Base-by-base conservation (phyloP, 2,888 invertebrate species). In the Stegana nigrithorax region DNA sequence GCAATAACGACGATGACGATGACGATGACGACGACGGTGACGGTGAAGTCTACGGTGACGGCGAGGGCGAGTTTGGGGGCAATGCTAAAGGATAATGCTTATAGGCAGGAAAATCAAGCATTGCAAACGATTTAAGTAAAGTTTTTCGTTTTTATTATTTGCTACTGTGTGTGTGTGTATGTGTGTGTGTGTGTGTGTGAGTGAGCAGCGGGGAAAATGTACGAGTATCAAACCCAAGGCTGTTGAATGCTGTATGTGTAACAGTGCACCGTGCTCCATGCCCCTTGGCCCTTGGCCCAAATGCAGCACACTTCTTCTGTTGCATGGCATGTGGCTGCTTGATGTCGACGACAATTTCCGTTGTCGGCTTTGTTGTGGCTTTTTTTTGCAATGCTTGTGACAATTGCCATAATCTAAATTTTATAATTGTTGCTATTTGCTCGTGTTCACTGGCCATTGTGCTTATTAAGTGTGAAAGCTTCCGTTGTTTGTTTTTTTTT, bases 401-500 rank as follows among this genome's bases (percentile, higher is more conserved):
- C 45, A 45, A 45, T 45, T 45, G 45, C 21, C 45, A 45, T 45
- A 45, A 45, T 47, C 47, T 47, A 47, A 17, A 47, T 25, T 47
- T 47, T 47, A 4, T 17, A 47, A 47, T 47, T 47, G 36, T 36
- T 36, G 10, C 36, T n/a, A n/a, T n/a, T n/a, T n/a, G n/a, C n/a
- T n/a, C n/a, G n/a, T n/a, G n/a, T n/a, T n/a, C n/a, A n/a, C n/a
- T n/a, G n/a, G n/a, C n/a, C n/a, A n/a, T n/a, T n/a, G n/a, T n/a
- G n/a, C n/a, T n/a, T n/a, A n/a, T n/a, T n/a, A n/a, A n/a, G n/a
- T n/a, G n/a, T n/a, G n/a, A 39, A 29, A 29, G 10, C 10, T 39
- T n/a, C 14, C 10, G 36, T 39, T 39, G 2, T 10, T 39, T 39
- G 6, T 39, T 14, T 36, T 6, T 36, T 36, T 36, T 10, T 10